Base-by-base conservation (phyloP, 2,888 invertebrate genomes). In the Tenthredo scrophulariae region DNA sequence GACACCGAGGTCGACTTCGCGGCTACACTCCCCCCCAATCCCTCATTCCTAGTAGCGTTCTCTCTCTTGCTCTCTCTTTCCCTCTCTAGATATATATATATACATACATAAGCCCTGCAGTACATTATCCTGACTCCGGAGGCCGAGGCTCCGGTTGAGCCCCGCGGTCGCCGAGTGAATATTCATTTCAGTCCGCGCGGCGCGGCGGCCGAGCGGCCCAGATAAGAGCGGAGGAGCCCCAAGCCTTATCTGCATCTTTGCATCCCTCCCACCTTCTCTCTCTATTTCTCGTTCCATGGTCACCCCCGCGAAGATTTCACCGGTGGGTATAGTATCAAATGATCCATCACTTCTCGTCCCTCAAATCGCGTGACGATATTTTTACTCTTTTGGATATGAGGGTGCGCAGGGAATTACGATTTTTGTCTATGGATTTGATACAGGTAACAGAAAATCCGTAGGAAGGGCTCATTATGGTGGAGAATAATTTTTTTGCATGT, bases 121-220 rank as follows among this genome's bases (percentile, higher is more conserved):
- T 50, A 82, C 82, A 85, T 85, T 82, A 85, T 79, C 85, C 85
- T 50, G 84, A 83, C 83, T 58, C 29, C 83, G 72, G 72, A 74
- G 72, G 72, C 72, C 72, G 72, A 43, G 72, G 72, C 72, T 74
- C 46, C 77, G 80, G 80, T 40, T 65, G 80, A 80, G 80, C 65
- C 75, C 58, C 54, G 62, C 79, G 62, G 65, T 67, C 86, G 87
- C 84, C 84, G 86, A 84, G 86, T 88, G 88, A 89, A 89, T 90
- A 89, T 89, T 89, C 90, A 91, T 91, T 90, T 89, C 87, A 87
- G 40, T 84, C 33, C 67, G 37, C 62, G 82, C 65, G 67, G 62
- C 50, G 58, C 65, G 67, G 62, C 50, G 58, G 74, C 40, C 58
- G 33, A 50, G 75, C 75, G 18, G 80, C 22, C 50, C 80, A 80